Evolutionary conservation across 2,113 vertebrate species (phyloP).

Genomic region (Limnothrissa miodon): DNA sequence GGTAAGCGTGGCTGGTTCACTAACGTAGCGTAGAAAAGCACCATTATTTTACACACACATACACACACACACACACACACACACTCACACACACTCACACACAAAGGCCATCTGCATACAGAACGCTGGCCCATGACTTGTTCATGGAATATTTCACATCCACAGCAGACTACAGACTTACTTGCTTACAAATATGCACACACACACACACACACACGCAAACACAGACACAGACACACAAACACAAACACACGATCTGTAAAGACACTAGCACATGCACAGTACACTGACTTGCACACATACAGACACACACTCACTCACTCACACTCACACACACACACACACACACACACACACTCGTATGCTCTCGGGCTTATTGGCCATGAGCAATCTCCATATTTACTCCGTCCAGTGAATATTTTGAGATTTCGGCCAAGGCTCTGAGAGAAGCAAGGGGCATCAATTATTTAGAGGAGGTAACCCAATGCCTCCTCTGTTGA

Average conservation of each 20-base stretch:
- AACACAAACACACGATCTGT: too few relatives aligned
- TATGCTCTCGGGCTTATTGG: slow-evolving; percentile 35
- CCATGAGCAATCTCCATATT: slow-evolving; percentile 55
- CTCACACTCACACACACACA: background rate
- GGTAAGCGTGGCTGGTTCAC: slow-evolving; percentile 62
- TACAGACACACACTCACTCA: background rate
- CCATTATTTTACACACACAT: slow-evolving; percentile 27
- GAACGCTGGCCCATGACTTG: background rate
- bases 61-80: slow-evolving; percentile 22
- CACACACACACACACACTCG: slow-evolving; percentile 4
- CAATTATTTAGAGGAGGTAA: slow-evolving; percentile 99
- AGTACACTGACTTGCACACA: background rate
- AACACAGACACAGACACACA: background rate
- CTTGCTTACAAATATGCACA: slow-evolving; percentile 25
- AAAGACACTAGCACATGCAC: background rate
- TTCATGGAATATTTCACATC: slow-evolving; percentile 37
- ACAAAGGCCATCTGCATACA: slow-evolving; percentile 26
- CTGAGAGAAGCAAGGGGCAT: slow-evolving; percentile 81
- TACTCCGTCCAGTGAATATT: slow-evolving; percentile 85
- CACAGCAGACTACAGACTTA: slow-evolving; percentile 19
- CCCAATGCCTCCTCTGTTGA: slow-evolving; percentile 98
- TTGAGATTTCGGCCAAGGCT: slow-evolving; percentile 85
- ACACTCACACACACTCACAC: slow-evolving; percentile 31
- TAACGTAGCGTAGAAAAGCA: slow-evolving; percentile 49
- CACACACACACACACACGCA: slow-evolving; percentile 24